A percentile compares a stretch with the other conserved stretches of the same genome.
phyloP scores from a whole-genome alignment of 2,888 invertebrate genomes.

The Aromia moschata region DNA sequence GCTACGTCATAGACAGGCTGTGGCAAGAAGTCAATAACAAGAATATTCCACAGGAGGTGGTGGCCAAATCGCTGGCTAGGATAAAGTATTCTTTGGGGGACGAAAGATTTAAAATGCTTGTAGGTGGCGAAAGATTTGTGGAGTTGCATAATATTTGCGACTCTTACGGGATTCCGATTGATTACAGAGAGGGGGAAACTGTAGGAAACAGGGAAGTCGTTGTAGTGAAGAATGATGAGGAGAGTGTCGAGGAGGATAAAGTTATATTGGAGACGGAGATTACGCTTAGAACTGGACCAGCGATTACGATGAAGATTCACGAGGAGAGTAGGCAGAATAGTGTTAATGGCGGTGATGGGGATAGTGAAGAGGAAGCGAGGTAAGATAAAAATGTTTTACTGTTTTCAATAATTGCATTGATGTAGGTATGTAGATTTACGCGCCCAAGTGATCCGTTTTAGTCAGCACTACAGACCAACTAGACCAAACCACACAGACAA shows the following conservation, averaged over 20 bases:
- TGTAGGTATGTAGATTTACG: too few species aligned
- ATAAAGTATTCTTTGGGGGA: slow-evolving; percentile 70
- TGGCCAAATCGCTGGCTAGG: slow-evolving; percentile 74
- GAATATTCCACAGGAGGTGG: slow-evolving; percentile 68
- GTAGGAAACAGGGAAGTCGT: slow-evolving; percentile 17
- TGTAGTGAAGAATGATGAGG: too few species aligned
- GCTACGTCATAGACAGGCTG: slow-evolving; percentile 28
- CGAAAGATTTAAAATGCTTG: slow-evolving; percentile 68
- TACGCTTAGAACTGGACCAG: slow-evolving; percentile 81
- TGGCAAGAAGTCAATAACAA: slow-evolving; percentile 33
- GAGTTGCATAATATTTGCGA: slow-evolving; percentile 71
- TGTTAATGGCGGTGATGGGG: slow-evolving; percentile 50
- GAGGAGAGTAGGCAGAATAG: slow-evolving; percentile 67
- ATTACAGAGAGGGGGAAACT: slow-evolving; percentile 38
- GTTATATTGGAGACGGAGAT: slow-evolving; percentile 86
- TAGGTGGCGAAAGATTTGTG: slow-evolving; percentile 57
- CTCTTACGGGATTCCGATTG: slow-evolving; percentile 65
- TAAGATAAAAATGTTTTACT: too few species aligned
- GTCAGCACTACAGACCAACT: too few species aligned
- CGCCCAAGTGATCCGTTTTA: too few species aligned
- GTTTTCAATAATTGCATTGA: too few species aligned
- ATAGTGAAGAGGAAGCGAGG: slow-evolving; percentile 54
- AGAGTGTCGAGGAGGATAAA: slow-evolving; percentile 66
- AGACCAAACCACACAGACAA: too few species aligned
- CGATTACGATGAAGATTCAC: slow-evolving; percentile 84